Base-by-base conservation (phyloP, 2,113 vertebrate species). In the Neotragus pygmaeus region DNA sequence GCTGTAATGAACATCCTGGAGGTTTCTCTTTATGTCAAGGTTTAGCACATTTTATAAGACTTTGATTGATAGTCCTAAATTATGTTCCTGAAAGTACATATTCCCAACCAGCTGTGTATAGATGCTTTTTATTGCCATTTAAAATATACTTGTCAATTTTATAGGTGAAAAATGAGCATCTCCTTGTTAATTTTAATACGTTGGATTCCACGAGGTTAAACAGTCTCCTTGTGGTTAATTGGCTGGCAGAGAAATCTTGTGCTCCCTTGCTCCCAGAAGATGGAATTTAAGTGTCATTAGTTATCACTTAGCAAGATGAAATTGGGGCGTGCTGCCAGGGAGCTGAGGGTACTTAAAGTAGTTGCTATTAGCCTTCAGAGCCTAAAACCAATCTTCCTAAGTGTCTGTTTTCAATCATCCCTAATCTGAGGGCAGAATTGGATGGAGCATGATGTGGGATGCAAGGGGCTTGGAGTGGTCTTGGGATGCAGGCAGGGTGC, bases 171-270 rank as follows among this genome's bases (percentile, higher is more conserved):
- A 92, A 58, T n/a, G 80, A 91, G 28, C 53, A 66, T 88, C 51
- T 93, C 5, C 6, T 78, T 90, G 82, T 85, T 94, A 58, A 96
- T 96, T 93, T 98, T 66, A 92, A 39, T 94, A 83, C 90, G 58
- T 82, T 47, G 33, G 58, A 53, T 95, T 84, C 66, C 0, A 0
- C 6, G 81, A 95, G 77, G 88, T 62, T 92, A 83, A 85, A 33
- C 43, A 45, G 84, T 58, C 83, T 97, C 83, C 57, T 19, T 30
- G 80, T 3, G 15, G 28, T 9, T 97, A 62, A 77, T 89, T 58
- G 58, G 70, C 88, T 81, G 27, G 49, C 28, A 23, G 89, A 87
- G 89, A 33, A 85, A 15, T 84, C 62, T 58, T 7, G 62, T 27
- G 64, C 30, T 75, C 14, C 73, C 33, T 60, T 66, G 93, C 83